Evolutionary conservation across 2,888 invertebrate genomes (phyloP).

Genomic region (Oscheius myriophilus): DNA sequence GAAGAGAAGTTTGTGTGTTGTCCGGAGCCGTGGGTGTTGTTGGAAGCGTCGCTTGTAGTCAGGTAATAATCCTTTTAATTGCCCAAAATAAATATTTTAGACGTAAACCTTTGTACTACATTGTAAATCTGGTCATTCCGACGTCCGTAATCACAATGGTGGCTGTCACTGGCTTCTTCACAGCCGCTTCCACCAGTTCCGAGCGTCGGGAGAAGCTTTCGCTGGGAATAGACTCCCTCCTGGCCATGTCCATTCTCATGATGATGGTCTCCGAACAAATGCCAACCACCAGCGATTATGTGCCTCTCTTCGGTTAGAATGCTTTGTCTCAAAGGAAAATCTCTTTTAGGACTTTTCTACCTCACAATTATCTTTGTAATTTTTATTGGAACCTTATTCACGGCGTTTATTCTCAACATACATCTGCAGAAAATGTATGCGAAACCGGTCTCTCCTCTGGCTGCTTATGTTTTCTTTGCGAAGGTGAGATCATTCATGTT

Average conservation of each 20-base stretch:
- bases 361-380: conserved; percentile 69
- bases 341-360: conserved; percentile 59
- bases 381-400: conserved; percentile 69
- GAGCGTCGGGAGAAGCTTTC: conserved; percentile 67
- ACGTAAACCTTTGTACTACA: conserved; percentile 67
- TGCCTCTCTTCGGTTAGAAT: conserved; percentile 62
- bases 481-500: conserved; percentile 40
- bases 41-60: conserved; percentile 66
- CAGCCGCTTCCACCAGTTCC: conserved; percentile 72
- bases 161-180: conserved; percentile 73
- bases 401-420: conserved; percentile 69
- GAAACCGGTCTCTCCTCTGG: conserved; percentile 65
- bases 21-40: conserved; percentile 68
- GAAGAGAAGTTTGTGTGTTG: conserved; percentile 69
- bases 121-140: conserved; percentile 70
- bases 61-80: conserved; percentile 7
- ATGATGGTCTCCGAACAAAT: conserved; percentile 74
- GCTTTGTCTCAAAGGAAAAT: background rate
- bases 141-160: conserved; percentile 72
- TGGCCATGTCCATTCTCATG: conserved; percentile 74
- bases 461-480: conserved; percentile 66
- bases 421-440: conserved; percentile 69
- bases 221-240: conserved; percentile 68
- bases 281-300: conserved; percentile 72
- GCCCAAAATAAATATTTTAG: too few relatives aligned